Evolutionary conservation across 2,797 vertebrate genomes (phyloP).

Genomic region (Aulostomus chinensis): DNA sequence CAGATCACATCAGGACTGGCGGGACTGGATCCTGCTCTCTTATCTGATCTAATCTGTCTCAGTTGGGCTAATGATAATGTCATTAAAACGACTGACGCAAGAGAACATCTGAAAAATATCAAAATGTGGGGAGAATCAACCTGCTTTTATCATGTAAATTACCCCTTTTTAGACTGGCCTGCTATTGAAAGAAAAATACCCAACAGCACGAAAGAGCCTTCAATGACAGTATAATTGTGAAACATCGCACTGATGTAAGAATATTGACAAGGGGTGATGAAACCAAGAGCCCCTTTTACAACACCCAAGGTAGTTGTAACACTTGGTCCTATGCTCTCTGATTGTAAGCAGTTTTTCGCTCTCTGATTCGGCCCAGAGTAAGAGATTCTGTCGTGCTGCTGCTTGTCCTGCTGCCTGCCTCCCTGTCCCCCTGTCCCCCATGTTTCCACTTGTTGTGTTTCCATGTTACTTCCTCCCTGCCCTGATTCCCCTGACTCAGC

Average conservation of each 20-base stretch:
- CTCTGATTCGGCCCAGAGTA: conserved; percentile 3
- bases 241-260: background rate
- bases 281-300: conserved; percentile 11
- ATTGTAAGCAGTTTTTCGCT: conserved; percentile 2
- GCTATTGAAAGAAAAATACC: conserved; percentile 14
- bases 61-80: background rate
- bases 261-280: conserved; percentile 5
- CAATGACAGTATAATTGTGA: conserved; percentile 1
- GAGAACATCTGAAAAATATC: background rate
- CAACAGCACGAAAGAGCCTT: background rate
- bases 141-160: conserved; percentile 10
- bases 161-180: background rate
- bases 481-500: conserved; percentile 75
- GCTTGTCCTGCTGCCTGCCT: conserved; percentile 42
- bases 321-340: background rate
- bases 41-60: background rate
- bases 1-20: background rate
- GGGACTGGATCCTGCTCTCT: background rate
- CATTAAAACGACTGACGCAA: conserved; percentile 13
- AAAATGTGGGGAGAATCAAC: background rate
- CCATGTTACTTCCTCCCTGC: conserved; percentile 63
- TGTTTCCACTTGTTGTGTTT: conserved; percentile 67
- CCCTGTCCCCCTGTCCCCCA: conserved; percentile 35
- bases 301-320: background rate
- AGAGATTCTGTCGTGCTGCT: conserved; percentile 48